These are phyloP conservation scores for Microtus oregoni DNA, from an alignment of 2,113 vertebrate species.

Conservation along the genomic window DNA sequence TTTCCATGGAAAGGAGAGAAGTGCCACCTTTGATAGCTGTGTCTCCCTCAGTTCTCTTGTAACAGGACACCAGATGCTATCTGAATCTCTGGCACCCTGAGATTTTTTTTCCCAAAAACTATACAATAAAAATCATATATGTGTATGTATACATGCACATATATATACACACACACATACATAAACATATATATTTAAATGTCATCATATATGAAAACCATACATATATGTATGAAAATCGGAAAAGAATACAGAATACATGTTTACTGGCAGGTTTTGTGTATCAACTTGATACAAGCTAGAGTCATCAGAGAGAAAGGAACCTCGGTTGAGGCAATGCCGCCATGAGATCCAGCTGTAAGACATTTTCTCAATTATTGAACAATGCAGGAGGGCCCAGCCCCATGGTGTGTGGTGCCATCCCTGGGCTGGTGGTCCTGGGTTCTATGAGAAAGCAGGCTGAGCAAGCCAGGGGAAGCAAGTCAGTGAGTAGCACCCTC, in stretches of 20 bases:
- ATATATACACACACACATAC: accelerated
- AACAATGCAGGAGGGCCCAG: background rate
- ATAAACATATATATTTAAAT: no score
- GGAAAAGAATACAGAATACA: background rate
- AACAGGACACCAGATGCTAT: background rate
- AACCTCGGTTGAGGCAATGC: background rate
- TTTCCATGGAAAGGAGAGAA: background rate
- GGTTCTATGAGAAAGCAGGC: background rate
- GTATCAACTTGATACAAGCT: background rate
- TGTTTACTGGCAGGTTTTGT: background rate
- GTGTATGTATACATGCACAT: accelerated
- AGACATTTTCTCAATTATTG: background rate
- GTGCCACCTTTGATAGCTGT: accelerated
- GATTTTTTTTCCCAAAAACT: background rate
- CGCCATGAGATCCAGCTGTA: background rate
- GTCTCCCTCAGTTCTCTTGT: accelerated
- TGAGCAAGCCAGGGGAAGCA: background rate
- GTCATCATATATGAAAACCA: no score
- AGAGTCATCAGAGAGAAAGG: background rate
- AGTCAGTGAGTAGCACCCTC: background rate
- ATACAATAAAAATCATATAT: background rate
- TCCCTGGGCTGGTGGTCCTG: background rate
- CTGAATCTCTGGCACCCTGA: background rate
- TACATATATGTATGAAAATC: background rate
- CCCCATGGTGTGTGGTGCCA: background rate